Evolutionary conservation across 2,888 invertebrate genomes (phyloP), one percentile per base, ranked within the genome.

Genomic region (Schizotus pectinicornis): DNA sequence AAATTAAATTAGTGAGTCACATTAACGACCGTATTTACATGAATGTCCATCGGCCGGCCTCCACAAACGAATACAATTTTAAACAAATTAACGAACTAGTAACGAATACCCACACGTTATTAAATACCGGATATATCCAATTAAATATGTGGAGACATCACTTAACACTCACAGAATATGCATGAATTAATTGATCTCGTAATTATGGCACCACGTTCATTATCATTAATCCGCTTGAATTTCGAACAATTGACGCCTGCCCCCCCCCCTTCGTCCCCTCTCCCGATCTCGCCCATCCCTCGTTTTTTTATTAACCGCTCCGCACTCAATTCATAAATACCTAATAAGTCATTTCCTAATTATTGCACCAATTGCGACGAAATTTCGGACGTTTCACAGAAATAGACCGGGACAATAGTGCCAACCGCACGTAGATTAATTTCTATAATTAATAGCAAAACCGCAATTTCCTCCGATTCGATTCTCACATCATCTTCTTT

Each of bases 91-190:
- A 65, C 63, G 56, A 65, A 67, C 63, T 63, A 61, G 64, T 65
- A 66, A 66, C 63, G 62, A 53, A 63, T 64, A 66, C 63, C 63
- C 67, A 63, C 67, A 66, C 67, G 49, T 58, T 48, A 58, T 53
- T 58, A 58, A 53, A 58, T 58, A 58, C 68, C 72, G 72, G 72
- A 72, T 68, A 70, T 67, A 64, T 65, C 67, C 72, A 72, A 70
- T 72, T 72, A 72, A 58, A 69, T 68, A 69, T 70, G 71, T 69
- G 71, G 71, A 72, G 70, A 71, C 71, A 69, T 71, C 69, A 71
- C 69, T 72, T 72, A 72, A 70, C 74, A 72, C 74, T 53, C 49
- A 52, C 42, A 58, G 49, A 54, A 54, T 58, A 58, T 58, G 52
- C 58, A 58, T 58, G 49, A 54, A 58, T 58, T 54, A 54, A 58